Percentiles rank a stretch among this genome's conserved stretches.
These are phyloP conservation scores for Aricia agestis DNA, from an alignment of 1,140 invertebrate species.

Conservation along the genomic window DNA sequence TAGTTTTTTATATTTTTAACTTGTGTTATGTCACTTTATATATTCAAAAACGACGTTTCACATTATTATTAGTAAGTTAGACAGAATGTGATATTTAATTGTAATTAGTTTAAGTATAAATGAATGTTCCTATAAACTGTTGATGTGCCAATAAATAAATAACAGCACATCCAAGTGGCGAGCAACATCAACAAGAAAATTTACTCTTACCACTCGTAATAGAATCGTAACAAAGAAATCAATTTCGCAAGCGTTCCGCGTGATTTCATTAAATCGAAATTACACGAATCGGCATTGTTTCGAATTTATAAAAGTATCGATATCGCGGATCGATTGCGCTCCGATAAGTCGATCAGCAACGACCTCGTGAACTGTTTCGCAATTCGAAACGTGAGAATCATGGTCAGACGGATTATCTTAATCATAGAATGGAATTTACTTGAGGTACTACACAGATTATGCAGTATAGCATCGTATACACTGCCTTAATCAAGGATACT, in stretches of 20 bases:
- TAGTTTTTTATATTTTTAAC: too few relatives aligned
- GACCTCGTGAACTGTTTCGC: conserved; percentile 37
- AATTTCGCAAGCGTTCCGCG: neutral
- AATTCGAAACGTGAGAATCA: conserved; percentile 38
- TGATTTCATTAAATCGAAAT: neutral
- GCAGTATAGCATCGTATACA: too few relatives aligned
- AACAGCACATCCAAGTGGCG: too few relatives aligned
- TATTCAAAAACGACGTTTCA: too few relatives aligned
- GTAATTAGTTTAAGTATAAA: too few relatives aligned
- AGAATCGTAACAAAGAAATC: neutral
- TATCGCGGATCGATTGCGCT: conserved; percentile 19
- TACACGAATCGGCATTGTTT: neutral
- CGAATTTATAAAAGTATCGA: conserved; percentile 10
- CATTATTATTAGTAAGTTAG: too few relatives aligned
- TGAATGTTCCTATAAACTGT: too few relatives aligned
- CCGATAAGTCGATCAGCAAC: conserved; percentile 36
- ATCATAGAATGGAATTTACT: conserved; percentile 5
- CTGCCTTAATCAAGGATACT: too few relatives aligned
- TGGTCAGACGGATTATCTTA: conserved; percentile 28
- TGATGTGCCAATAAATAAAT: too few relatives aligned
- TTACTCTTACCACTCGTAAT: neutral
- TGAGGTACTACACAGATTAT: neutral
- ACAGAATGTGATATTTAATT: too few relatives aligned
- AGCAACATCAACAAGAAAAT: too few relatives aligned
- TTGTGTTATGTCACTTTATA: too few relatives aligned